Evolutionary conservation across 37 sponge, comb jelly and placozoan genomes (phyloP), one percentile per base, ranked within the genome.

Genomic region (Cladorhizidae sp.): DNA sequence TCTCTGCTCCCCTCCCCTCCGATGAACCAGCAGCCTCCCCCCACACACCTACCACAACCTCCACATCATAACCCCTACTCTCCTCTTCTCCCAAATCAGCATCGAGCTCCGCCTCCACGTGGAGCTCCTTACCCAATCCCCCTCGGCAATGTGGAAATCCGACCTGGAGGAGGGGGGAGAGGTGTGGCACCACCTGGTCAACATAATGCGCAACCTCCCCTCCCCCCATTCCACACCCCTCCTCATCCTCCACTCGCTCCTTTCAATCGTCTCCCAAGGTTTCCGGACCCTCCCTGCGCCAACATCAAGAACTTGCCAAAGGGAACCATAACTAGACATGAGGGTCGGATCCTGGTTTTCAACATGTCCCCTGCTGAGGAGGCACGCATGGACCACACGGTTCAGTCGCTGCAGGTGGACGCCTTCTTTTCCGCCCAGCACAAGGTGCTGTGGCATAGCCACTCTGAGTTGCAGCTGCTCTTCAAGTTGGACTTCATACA

Each of bases 381-480:
- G 28, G 43, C 29, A 32, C 18, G 28, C 9, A 43, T 82, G 74
- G 39, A 62, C 2, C 21, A 43, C 12, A 73, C 43, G 11, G 63
- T 82, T 3, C 57, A 64, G 7, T 9, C 39, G 17, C 21, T 73
- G 23, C 26, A 42, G 23, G 50, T 49, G 21, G 73, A 39, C 0
- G 83, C 83, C 38, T 64, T 71, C n/a, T 25, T 57, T 9, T 40
- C 76, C 62, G 71, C 72, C 21, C 59, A 71, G 38, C 79, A 56
- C 2, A 0, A 72, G 35, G 41, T 85, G 0, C 29, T 81, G 51
- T 88, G 88, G 88, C 73, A 82, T 41, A 77, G 14, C 39, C 77
- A 45, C 68, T 77, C 83, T 31, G 77, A 82, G 35, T 51, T 88
- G 20, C 78, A 75, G 40, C 54, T 88, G 15, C 72, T 88, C 38